phyloP scores from a whole-genome alignment of 2,797 vertebrate species.

The Clamator glandarius region DNA sequence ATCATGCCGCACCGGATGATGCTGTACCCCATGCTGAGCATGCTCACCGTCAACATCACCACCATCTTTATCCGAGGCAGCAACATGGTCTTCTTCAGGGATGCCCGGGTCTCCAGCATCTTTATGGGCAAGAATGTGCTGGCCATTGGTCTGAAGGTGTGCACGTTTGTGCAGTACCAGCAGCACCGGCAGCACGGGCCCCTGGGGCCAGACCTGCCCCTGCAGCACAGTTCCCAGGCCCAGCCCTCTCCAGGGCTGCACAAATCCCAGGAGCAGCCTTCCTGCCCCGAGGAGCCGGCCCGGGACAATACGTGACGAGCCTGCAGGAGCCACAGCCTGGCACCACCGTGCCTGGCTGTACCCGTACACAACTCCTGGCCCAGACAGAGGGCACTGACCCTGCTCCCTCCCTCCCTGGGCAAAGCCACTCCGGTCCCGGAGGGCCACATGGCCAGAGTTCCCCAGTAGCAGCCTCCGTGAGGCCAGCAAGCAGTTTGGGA shows the following conservation, averaged over 20 bases:
- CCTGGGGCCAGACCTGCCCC: constrained; percentile 69
- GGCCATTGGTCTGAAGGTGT: constrained; percentile 84
- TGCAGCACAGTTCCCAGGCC: constrained; percentile 74
- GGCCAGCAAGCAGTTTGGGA: not conserved
- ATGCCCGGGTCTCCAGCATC: constrained; percentile 84
- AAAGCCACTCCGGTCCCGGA: rapidly evolving
- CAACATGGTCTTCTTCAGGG: constrained; percentile 87
- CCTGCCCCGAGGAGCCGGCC: constrained; percentile 79
- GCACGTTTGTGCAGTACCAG: constrained; percentile 86
- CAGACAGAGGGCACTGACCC: not conserved
- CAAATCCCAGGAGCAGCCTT: constrained; percentile 78
- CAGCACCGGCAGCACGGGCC: constrained; percentile 79
- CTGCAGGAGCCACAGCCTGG: not conserved
- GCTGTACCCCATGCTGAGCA: constrained; percentile 86
- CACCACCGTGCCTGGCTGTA: not conserved
- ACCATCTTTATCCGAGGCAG: constrained; percentile 86
- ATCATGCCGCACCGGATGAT: constrained; percentile 87
- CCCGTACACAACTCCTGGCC: not conserved
- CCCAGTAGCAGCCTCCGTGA: not conserved
- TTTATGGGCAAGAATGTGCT: constrained; percentile 88
- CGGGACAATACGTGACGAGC: constrained; percentile 84
- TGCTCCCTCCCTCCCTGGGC: not conserved
- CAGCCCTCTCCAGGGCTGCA: constrained; percentile 62
- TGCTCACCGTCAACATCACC: constrained; percentile 85
- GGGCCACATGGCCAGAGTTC: rapidly evolving